Base-by-base conservation (phyloP, 2,797 vertebrate species). In the Pseudocheirus occidentalis region DNA sequence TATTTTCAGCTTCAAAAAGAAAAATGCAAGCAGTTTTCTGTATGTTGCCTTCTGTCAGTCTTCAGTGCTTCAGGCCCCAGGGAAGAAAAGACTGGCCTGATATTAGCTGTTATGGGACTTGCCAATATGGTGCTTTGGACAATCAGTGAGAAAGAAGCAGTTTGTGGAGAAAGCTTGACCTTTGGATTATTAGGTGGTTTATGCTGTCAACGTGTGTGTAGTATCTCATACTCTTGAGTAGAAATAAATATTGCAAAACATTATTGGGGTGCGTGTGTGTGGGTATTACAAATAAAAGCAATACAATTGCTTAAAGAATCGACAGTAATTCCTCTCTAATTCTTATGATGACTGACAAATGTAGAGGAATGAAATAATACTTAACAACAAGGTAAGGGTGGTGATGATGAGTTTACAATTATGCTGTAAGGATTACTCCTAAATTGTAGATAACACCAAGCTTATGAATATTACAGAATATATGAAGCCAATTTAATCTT, bases 401-500 rank as follows among this genome's bases (percentile, higher is more conserved):
- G 50, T 95, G 93, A 90, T 97, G 62, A 92, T 95, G 93, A 92
- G 54, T 92, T 62, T 96, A 11, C 46, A 81, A 96, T 90, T 90
- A 34, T 54, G 40, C 62, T 98, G 96, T 96, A 90, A 91, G 91
- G 93, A 52, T 93, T 95, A 1, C 87, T 94, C 53, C 94, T 94
- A 87, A 92, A 96, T 97, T 97, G 59, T 92, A 94, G 50, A 55
- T 95, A 96, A 95, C 90, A 87, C 90, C 55, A 66, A 55, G 55
- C 91, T 97, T 93, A 55, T 92, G 98, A 98, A 96, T 97, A 96
- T 95, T 96, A 92, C 28, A 94, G 81, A 95, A 98, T 97, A 96
- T 34, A 94, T 50, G 97, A 97, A 98, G 57, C 92, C 97, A 97
- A 94, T 97, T 98, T 97, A 97, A 96, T 97, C 98, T 98, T 96